Evolutionary conservation across 2,113 vertebrate genomes (phyloP), one percentile per base, ranked within the genome.

Genomic region (Scolopax mira): DNA sequence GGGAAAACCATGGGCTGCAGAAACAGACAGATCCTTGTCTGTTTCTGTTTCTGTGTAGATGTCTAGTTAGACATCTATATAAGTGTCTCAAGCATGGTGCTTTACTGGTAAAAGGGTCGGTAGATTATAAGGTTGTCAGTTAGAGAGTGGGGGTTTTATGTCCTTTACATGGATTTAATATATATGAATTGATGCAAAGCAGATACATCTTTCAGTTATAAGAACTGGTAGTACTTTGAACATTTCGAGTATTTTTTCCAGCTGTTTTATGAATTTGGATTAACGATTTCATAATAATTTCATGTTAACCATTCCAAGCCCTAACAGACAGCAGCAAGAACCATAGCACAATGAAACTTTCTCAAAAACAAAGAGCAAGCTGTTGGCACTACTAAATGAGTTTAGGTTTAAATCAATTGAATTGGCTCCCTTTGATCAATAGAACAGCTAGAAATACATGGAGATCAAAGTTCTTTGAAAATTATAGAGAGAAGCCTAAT

Each of bases 301-400:
- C 7, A 7, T 22, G 9, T 49, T 41, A 88, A 48, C 31, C n/a
- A 57, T 61, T 75, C 1, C 0, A 79, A 75, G 49, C 10, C 30
- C 15, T 69, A n/a, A 57, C 7, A 79, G 57, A 60, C 21, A 44
- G 18, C 1, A 0, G 30, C 25, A 67, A 66, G 42, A 85, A 41
- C 19, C 13, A 61, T 1, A 5, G 19, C 41, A 77, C 22, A 72
- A 82, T 71, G 15, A 14, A 83, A 57, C 6, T 61, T 44, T 31
- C 13, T 35, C 15, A 44, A 48, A 78, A 92, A n/a, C 18, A 51
- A 66, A 48, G 8, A 61, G 4, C 13, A 79, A 39, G 13, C 9
- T 3, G 1, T 12, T 0, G 3, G n/a, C 3, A 18, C 27, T 48
- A 37, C 11, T 37, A 65, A 71, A n/a, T 25, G 17, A 85, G 14